These are phyloP conservation scores for Sinodicranocentrus sp. DNA, from an alignment of 2,888 invertebrate species.

Conservation along the genomic window DNA sequence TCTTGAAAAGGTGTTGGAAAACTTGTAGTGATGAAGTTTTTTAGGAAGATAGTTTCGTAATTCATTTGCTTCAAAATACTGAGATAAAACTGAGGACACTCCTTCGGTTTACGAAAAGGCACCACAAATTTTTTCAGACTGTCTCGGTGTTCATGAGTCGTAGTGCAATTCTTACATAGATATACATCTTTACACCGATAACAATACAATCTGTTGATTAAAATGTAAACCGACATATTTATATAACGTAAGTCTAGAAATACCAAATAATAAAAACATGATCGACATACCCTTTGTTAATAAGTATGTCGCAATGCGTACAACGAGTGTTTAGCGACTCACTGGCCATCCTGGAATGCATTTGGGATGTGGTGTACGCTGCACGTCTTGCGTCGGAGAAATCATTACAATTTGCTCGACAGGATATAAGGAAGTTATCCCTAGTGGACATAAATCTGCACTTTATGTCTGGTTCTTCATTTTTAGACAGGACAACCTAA, in stretches of 20 bases:
- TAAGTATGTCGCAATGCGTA: background rate
- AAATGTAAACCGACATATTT: no score
- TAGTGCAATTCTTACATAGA: background rate
- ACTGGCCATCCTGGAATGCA: slow-evolving; percentile 11
- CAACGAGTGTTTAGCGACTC: background rate
- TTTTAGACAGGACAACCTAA: no score
- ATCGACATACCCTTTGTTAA: slow-evolving; percentile 25
- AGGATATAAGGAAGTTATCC: slow-evolving; percentile 9
- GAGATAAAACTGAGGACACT: no score
- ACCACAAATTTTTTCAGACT: no score
- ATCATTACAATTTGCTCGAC: slow-evolving; percentile 7
- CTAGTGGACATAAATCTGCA: slow-evolving; percentile 14
- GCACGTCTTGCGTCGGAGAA: slow-evolving; percentile 13
- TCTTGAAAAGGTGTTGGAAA: no score
- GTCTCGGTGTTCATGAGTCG: no score
- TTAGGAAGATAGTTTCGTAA: no score
- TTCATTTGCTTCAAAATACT: no score
- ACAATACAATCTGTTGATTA: background rate
- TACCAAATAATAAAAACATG: background rate
- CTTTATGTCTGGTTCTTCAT: background rate
- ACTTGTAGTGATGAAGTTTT: no score
- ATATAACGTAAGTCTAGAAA: background rate
- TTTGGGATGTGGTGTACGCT: background rate
- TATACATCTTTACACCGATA: background rate
- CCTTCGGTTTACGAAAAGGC: no score